These are phyloP conservation scores for Belonocnema kinseyi DNA, from an alignment of 1,140 invertebrate genomes.

Conservation along the genomic window DNA sequence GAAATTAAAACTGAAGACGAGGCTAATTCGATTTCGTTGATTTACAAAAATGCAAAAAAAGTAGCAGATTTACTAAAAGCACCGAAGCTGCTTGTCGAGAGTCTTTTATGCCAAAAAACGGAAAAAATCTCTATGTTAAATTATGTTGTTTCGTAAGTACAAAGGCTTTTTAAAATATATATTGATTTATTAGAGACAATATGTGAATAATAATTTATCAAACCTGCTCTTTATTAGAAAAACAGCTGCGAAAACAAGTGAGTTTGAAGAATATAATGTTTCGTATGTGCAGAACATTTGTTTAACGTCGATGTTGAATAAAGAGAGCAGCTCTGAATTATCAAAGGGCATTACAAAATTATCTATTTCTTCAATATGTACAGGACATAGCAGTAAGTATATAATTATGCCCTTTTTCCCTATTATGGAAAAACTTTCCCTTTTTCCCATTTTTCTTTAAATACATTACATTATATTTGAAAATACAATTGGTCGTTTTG, in stretches of 20 bases:
- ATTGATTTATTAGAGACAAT: background rate
- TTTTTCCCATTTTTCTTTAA: too few species aligned
- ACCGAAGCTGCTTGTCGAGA: constrained; percentile 46
- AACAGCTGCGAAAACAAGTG: background rate
- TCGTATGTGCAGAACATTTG: background rate
- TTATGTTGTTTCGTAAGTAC: constrained; percentile 46
- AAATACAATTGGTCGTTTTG: too few species aligned
- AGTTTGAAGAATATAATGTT: background rate
- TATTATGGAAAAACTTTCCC: too few species aligned
- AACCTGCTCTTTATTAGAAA: background rate
- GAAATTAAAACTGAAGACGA: constrained; percentile 33
- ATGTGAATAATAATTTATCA: background rate
- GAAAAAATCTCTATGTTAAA: constrained; percentile 48
- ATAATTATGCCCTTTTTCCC: background rate
- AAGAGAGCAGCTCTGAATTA: background rate
- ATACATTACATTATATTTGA: too few species aligned
- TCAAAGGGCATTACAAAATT: constrained; percentile 39
- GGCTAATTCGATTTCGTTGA: background rate
- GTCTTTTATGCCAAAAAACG: constrained; percentile 46
- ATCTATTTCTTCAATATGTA: constrained; percentile 35
- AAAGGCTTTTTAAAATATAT: constrained; percentile 1
- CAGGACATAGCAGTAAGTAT: constrained; percentile 43
- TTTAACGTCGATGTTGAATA: constrained; percentile 10
- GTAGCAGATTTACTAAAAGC: constrained; percentile 54
- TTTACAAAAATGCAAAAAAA: constrained; percentile 49